Evolutionary conservation across 2,797 vertebrate genomes (phyloP).

Genomic region (Manis crassicaudata): DNA sequence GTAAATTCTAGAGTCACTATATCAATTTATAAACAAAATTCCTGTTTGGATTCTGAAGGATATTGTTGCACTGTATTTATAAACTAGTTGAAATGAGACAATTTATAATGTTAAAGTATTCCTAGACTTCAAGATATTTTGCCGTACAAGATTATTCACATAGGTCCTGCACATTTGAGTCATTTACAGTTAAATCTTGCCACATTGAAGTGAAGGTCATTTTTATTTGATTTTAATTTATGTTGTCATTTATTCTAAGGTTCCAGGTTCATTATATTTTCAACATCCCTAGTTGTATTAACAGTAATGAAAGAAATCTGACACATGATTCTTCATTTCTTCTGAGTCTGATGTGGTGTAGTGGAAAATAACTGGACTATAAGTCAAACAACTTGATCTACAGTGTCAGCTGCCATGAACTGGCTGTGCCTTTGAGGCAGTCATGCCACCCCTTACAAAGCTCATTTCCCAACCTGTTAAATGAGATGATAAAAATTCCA

Average conservation of each 20-base stretch:
- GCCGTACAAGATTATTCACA: neutral
- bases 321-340: neutral
- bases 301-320: neutral
- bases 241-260: neutral
- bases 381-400: accelerated
- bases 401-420: neutral
- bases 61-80: neutral
- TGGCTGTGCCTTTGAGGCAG: neutral
- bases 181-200: neutral
- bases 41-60: neutral
- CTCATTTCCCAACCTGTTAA: neutral
- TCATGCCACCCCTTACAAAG: neutral
- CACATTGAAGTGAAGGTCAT: neutral
- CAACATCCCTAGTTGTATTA: neutral
- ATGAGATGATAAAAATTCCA: neutral
- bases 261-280: neutral
- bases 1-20: neutral
- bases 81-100: neutral
- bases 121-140: neutral
- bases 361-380: neutral
- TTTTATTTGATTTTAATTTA: constrained; percentile 27
- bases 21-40: constrained; percentile 34
- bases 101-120: neutral
- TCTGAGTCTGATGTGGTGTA: no score
- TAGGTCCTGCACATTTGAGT: neutral